phyloP scores from a whole-genome alignment of 2,888 invertebrate genomes.

The Rhyacophila evoluta region DNA sequence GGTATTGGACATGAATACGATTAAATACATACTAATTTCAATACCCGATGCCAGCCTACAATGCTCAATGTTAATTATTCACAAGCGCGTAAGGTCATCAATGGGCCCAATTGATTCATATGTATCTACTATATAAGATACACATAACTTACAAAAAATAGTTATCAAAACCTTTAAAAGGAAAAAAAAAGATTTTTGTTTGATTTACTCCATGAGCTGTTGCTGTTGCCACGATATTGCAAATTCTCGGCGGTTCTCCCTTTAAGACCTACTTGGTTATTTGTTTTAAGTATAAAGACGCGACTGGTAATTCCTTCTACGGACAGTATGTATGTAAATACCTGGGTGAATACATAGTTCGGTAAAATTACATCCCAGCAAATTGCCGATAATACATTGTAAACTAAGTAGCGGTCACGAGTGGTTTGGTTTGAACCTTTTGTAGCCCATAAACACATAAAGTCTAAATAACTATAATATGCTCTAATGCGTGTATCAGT shows the following conservation, averaged over 20 bases:
- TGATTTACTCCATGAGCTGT: too few species aligned
- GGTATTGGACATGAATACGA: too few species aligned
- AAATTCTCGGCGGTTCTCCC: neutral
- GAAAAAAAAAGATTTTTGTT: too few species aligned
- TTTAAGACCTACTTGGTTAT: neutral
- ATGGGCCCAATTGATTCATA: too few species aligned
- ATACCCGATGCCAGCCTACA: too few species aligned
- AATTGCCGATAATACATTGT: conserved; percentile 8
- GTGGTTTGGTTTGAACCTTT: neutral
- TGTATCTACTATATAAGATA: too few species aligned
- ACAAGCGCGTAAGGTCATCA: too few species aligned
- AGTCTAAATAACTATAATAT: neutral
- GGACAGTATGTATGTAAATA: neutral
- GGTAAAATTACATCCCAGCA: neutral
- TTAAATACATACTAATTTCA: too few species aligned
- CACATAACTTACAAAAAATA: too few species aligned
- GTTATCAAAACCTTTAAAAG: too few species aligned
- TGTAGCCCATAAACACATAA: neutral
- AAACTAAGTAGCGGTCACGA: conserved; percentile 19
- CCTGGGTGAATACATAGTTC: neutral
- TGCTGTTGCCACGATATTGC: neutral
- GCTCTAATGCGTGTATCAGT: neutral
- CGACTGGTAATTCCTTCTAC: neutral
- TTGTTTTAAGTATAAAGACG: conserved; percentile 21
- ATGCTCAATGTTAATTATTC: too few species aligned